These are phyloP conservation scores for Acanthornis magna DNA, from an alignment of 2,797 vertebrate genomes.

Conservation along the genomic window DNA sequence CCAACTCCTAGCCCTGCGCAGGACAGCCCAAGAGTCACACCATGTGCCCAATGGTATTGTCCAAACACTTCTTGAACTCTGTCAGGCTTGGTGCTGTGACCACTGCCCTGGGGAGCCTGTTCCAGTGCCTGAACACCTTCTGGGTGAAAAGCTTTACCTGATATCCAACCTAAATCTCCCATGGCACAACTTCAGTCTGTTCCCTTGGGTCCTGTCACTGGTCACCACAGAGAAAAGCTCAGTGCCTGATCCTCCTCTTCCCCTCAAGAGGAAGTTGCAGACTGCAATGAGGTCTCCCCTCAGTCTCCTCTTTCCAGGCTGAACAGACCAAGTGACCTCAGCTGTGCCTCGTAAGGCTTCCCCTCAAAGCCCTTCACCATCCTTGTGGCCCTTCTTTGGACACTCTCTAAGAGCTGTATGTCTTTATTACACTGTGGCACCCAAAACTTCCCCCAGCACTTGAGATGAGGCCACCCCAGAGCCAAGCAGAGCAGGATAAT, in stretches of 20 bases:
- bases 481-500: neutral
- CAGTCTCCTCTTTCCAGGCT: neutral
- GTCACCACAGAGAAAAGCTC: neutral
- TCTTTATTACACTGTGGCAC: neutral
- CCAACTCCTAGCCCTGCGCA: neutral
- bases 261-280: neutral
- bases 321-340: neutral
- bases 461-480: accelerated
- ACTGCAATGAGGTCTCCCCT: neutral
- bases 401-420: accelerated
- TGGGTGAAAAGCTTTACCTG: neutral
- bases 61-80: neutral
- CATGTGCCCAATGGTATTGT: neutral
- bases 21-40: neutral
- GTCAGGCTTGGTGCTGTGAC: neutral
- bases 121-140: neutral
- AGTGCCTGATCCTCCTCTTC: neutral
- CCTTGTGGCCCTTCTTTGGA: neutral
- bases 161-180: neutral
- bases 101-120: neutral
- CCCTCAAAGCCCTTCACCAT: neutral
- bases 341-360: accelerated
- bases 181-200: neutral
- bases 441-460: neutral
- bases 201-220: neutral